Conservation (phyloP, 2,888 invertebrate species). For the Dorcus hopei region DNA sequence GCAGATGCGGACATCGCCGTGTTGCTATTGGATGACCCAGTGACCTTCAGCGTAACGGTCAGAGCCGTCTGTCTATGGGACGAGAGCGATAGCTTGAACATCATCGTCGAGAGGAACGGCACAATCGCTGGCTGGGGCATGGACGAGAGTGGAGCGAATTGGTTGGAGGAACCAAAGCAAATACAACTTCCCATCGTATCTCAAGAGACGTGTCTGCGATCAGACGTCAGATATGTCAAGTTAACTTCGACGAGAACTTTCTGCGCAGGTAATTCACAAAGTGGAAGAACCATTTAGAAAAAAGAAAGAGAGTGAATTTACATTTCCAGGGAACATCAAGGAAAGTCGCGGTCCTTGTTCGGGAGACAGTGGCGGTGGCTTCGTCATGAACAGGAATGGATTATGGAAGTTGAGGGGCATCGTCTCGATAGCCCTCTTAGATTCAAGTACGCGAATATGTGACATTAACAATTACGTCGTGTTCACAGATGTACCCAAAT, state of each 20-base stretch:
- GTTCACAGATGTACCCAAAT: conserved; percentile 62
- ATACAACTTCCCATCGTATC: conserved; percentile 56
- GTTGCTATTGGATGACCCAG: conserved; percentile 47
- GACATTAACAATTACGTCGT: conserved; percentile 61
- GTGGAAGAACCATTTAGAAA: too few species aligned
- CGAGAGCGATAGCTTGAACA: conserved; percentile 34
- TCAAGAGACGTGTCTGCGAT: conserved; percentile 56
- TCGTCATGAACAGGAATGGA: conserved; percentile 49
- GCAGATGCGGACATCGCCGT: conserved; percentile 51
- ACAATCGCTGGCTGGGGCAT: conserved; percentile 60
- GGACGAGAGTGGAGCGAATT: conserved; percentile 48
- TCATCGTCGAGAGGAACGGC: conserved; percentile 49
- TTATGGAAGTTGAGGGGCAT: conserved; percentile 54
- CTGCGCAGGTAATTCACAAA: conserved; percentile 46
- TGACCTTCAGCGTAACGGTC: conserved; percentile 46
- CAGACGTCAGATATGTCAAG: conserved; percentile 44
- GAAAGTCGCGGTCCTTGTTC: conserved; percentile 54
- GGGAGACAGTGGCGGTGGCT: conserved; percentile 60
- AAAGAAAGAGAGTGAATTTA: neutral
- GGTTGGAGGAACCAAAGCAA: conserved; percentile 53
- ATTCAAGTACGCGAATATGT: conserved; percentile 51
- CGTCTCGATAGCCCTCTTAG: conserved; percentile 50
- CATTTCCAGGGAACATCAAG: conserved; percentile 49
- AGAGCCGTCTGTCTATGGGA: conserved; percentile 58
- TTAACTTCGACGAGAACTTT: conserved; percentile 50